Evolutionary conservation across 2,888 invertebrate genomes (phyloP).

Genomic region (Anagyrus pseudococci): DNA sequence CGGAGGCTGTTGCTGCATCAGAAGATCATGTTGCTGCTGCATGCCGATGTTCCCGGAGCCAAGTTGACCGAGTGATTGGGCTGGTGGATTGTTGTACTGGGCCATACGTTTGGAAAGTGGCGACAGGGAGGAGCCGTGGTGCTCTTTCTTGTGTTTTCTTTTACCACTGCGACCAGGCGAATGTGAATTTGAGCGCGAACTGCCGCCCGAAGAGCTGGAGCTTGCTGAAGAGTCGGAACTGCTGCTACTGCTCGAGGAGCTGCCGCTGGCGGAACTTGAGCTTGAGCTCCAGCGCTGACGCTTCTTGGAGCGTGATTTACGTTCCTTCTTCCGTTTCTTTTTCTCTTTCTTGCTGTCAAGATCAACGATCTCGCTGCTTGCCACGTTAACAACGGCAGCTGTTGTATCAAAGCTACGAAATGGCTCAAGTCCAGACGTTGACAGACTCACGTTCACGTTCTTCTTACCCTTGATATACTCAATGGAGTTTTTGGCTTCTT

Average conservation of each 20-base stretch:
- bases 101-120: conserved; percentile 86
- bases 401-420: conserved; percentile 58
- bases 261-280: conserved; percentile 66
- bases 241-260: conserved; percentile 61
- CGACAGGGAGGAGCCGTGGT: conserved; percentile 75
- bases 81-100: conserved; percentile 77
- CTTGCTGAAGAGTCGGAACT: conserved; percentile 66
- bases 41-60: conserved; percentile 55
- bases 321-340: background rate
- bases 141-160: conserved; percentile 66
- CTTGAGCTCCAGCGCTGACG: conserved; percentile 64
- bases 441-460: conserved; percentile 44
- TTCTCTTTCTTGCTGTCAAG: background rate
- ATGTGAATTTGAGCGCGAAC: conserved; percentile 55
- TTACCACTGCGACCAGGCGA: conserved; percentile 50
- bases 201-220: conserved; percentile 65
- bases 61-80: conserved; percentile 53
- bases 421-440: conserved; percentile 22
- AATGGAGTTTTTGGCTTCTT: conserved; percentile 84
- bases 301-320: conserved; percentile 50
- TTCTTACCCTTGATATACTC: conserved; percentile 80
- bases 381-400: conserved; percentile 41
- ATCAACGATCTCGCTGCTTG: background rate
- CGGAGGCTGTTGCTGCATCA: conserved; percentile 59
- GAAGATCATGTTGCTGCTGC: conserved; percentile 58